These are phyloP conservation scores for Metallyticus violacea DNA, from an alignment of 2,888 invertebrate genomes.

Conservation along the genomic window DNA sequence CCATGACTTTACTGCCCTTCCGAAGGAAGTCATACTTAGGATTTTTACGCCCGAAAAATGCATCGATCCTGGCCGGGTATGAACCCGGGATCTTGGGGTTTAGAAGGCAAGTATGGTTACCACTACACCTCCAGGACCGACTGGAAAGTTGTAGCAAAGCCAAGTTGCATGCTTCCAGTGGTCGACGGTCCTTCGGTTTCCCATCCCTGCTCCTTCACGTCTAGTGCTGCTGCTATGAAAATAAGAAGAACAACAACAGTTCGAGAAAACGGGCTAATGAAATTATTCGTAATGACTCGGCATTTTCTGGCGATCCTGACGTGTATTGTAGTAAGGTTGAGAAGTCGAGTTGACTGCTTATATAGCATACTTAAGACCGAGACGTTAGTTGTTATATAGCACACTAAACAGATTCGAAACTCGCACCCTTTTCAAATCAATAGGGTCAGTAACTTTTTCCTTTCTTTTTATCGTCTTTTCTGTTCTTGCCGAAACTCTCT, in stretches of 20 bases:
- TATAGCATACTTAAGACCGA: background rate
- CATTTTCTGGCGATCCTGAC: conserved; percentile 9
- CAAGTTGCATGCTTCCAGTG: background rate
- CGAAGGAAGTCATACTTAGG: too few species aligned
- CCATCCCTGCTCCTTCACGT: background rate
- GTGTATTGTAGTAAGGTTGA: background rate
- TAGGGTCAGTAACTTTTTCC: too few species aligned
- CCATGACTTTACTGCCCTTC: too few species aligned
- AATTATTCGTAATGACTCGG: conserved; percentile 34
- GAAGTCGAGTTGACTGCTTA: too few species aligned
- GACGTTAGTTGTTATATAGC: background rate
- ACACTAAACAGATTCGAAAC: background rate
- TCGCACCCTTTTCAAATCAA: background rate
- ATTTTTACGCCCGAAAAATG: too few species aligned
- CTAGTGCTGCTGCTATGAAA: background rate
- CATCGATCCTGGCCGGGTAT: too few species aligned
- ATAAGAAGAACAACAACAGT: conserved; percentile 10
- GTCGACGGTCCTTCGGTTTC: background rate
- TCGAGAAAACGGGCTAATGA: conserved; percentile 31
- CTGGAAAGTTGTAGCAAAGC: too few species aligned
- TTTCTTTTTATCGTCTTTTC: background rate
- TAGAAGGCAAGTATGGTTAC: too few species aligned
- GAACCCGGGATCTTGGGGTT: too few species aligned
- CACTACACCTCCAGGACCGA: too few species aligned
- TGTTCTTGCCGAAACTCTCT: too few species aligned